phyloP scores from a whole-genome alignment of 2,797 vertebrate species.

The Emydoidea blandingii region DNA sequence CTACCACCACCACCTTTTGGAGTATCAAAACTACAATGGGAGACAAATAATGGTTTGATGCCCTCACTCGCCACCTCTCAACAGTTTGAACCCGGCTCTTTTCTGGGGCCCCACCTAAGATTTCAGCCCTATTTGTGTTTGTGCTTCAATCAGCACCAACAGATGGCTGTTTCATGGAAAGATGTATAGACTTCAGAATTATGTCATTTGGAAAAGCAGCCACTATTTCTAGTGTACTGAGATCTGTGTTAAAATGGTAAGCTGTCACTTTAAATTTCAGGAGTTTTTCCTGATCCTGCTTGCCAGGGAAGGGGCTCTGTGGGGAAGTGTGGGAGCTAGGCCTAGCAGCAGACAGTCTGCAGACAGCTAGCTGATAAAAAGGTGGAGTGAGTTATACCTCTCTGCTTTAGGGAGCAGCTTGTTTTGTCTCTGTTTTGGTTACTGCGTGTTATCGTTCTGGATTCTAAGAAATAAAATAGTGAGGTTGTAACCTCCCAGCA shows the following conservation, averaged over 20 bases:
- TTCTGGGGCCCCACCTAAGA: not conserved
- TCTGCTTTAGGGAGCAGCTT: not conserved
- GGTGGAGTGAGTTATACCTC: not conserved
- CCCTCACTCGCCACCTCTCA: not conserved
- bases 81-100: not conserved
- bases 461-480: not conserved
- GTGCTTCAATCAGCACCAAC: not conserved
- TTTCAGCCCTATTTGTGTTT: not conserved
- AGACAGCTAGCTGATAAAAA: not conserved
- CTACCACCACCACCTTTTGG: not conserved
- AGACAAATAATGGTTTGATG: not conserved
- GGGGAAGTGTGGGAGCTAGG: not conserved
- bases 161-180: accelerated
- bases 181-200: not conserved
- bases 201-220: not conserved
- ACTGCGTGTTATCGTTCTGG: not conserved
- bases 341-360: not conserved
- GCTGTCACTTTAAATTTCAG: not conserved
- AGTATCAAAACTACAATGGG: not conserved
- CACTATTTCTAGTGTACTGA: not conserved
- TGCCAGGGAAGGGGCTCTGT: not conserved
- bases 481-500: not conserved
- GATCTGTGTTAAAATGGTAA: not conserved
- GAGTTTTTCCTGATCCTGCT: not conserved
- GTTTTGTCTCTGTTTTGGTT: not conserved